Percentiles rank a stretch among this genome's conserved stretches.
Evolutionary conservation across 2,113 vertebrate species (phyloP).

Genomic region (Corythaeola cristata): DNA sequence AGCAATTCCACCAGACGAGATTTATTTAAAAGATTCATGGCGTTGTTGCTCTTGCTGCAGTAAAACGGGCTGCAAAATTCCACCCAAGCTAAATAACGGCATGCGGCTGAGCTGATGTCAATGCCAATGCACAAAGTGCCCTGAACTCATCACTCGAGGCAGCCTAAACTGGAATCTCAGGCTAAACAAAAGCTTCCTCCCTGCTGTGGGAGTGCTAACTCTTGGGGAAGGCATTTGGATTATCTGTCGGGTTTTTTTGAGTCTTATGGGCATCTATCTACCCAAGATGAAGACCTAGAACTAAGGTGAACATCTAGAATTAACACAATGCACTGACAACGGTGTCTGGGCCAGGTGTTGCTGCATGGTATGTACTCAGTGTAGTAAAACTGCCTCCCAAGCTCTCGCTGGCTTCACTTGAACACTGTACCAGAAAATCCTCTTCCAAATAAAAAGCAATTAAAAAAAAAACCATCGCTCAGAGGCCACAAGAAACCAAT

Average conservation of each 20-base stretch:
- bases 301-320: not conserved
- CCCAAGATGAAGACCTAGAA: not conserved
- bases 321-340: not conserved
- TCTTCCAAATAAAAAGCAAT: too few species aligned
- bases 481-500: not conserved
- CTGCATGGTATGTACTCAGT: not conserved
- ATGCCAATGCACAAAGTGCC: not conserved
- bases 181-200: not conserved
- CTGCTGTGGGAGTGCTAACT: not conserved
- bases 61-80: not conserved
- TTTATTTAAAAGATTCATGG: not conserved
- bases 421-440: not conserved
- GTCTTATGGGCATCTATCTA: not conserved
- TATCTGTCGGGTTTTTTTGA: not conserved
- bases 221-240: not conserved
- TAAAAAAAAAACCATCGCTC: not conserved
- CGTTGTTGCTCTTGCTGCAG: not conserved
- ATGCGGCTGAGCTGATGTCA: not conserved
- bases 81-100: not conserved
- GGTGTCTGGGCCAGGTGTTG: not conserved
- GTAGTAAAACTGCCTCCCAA: not conserved
- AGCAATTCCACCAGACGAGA: not conserved
- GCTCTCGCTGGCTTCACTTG: not conserved
- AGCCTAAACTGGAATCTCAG: not conserved
- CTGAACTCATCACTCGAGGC: not conserved